A percentile compares a stretch with the other conserved stretches of the same genome.
These are phyloP conservation scores for Hirundichthys speculiger DNA, from an alignment of 2,113 vertebrate genomes.

Conservation along the genomic window DNA sequence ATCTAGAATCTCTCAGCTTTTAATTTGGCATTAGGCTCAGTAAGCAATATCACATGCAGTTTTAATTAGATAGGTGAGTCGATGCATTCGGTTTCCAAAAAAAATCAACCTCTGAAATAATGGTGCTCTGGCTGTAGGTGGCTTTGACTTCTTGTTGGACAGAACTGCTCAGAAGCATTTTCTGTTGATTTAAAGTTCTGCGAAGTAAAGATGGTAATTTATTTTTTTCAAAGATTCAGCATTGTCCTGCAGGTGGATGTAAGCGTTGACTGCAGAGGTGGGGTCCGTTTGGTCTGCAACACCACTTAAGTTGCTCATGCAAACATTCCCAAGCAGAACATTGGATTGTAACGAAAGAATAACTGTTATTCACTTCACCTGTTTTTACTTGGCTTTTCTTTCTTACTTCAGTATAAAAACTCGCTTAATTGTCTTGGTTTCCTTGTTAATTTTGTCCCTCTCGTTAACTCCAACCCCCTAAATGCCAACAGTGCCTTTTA, in stretches of 20 bases:
- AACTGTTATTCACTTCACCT: background rate
- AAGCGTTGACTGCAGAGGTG: background rate
- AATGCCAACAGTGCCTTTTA: conserved; percentile 61
- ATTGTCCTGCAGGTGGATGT: background rate
- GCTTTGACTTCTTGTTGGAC: conserved; percentile 34
- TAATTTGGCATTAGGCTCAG: conserved; percentile 76
- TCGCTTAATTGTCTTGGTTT: conserved; percentile 26
- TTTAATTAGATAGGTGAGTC: conserved; percentile 68
- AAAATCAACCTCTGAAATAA: conserved; percentile 48
- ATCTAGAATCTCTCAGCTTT: conserved; percentile 77
- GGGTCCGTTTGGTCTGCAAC: background rate
- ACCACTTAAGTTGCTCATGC: background rate
- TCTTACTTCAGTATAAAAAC: conserved; percentile 6
- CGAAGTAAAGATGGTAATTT: background rate
- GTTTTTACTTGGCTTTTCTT: background rate
- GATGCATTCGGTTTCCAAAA: conserved; percentile 48
- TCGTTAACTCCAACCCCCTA: conserved; percentile 53
- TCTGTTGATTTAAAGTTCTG: background rate
- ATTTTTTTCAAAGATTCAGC: background rate
- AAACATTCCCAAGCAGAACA: background rate
- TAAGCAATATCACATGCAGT: conserved; percentile 66
- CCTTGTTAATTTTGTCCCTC: conserved; percentile 50
- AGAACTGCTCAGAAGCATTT: conserved; percentile 1
- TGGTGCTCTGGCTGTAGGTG: conserved; percentile 49
- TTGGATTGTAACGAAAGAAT: background rate